A percentile compares a stretch with the other conserved stretches of the same genome.
Evolutionary conservation across 2,888 invertebrate genomes (phyloP).

Genomic region (Andrena camellia): DNA sequence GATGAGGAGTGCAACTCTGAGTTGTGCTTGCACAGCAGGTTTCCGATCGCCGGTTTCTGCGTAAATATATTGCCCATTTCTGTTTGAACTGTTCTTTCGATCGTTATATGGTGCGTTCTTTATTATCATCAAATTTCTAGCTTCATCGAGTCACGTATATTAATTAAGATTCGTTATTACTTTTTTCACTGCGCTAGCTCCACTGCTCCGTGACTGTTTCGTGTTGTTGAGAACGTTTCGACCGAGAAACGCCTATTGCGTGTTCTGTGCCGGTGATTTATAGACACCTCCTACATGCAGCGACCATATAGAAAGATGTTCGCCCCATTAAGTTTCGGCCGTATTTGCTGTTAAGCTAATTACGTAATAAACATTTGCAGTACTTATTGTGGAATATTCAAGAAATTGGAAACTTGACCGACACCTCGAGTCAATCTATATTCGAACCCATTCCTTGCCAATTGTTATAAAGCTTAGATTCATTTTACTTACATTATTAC

Average conservation of each 20-base stretch:
- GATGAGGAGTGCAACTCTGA: too few species aligned
- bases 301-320: neutral
- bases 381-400: neutral
- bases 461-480: neutral
- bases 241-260: constrained; percentile 53
- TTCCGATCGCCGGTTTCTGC: too few species aligned
- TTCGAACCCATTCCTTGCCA: neutral
- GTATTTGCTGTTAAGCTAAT: neutral
- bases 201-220: constrained; percentile 17
- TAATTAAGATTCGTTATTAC: too few species aligned
- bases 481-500: neutral
- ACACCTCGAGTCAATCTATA: neutral
- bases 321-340: neutral
- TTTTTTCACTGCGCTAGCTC: too few species aligned
- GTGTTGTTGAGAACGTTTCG: constrained; percentile 29
- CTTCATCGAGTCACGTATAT: too few species aligned
- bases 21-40: too few species aligned
- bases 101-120: too few species aligned
- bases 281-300: constrained; percentile 28
- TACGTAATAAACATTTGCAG: neutral
- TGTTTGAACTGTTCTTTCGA: too few species aligned
- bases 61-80: too few species aligned
- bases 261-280: constrained; percentile 52
- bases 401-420: neutral
- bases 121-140: too few species aligned